A percentile compares a stretch with the other conserved stretches of the same genome.
Evolutionary conservation across 1,140 invertebrate species (phyloP).

Genomic region (Sinella curviseta): DNA sequence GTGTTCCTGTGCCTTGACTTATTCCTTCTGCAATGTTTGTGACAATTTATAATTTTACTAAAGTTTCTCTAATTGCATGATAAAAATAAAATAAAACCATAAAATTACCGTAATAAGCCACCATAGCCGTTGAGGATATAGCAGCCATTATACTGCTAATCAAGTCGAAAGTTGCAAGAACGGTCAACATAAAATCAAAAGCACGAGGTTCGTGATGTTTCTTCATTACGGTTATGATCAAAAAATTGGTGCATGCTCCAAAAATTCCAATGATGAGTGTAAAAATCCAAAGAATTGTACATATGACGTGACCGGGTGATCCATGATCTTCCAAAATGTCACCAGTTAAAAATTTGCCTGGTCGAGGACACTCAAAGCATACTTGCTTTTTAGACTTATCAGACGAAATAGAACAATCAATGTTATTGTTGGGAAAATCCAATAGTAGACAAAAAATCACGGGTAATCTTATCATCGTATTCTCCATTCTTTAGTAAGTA

Average conservation of each 20-base stretch:
- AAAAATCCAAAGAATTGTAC: background rate
- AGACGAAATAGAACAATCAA: no score
- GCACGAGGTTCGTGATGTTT: background rate
- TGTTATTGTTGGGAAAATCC: background rate
- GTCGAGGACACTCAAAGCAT: no score
- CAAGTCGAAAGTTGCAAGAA: background rate
- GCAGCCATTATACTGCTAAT: background rate
- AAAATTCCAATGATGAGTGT: background rate
- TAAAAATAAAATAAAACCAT: background rate
- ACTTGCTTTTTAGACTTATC: no score
- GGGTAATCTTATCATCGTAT: background rate
- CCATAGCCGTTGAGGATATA: background rate
- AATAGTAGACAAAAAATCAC: background rate
- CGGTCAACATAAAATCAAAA: background rate
- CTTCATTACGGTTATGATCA: background rate
- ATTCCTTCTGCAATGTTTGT: background rate
- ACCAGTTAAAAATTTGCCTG: no score
- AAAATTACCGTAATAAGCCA: background rate
- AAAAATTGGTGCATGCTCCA: background rate
- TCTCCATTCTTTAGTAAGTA: no score
- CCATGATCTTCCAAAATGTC: background rate
- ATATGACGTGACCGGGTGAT: background rate
- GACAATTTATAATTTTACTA: background rate
- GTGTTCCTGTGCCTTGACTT: background rate
- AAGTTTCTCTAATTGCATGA: background rate